Evolutionary conservation across 2,888 invertebrate genomes (phyloP), one percentile per base, ranked within the genome.

Genomic region (Drosophila pegasa): DNA sequence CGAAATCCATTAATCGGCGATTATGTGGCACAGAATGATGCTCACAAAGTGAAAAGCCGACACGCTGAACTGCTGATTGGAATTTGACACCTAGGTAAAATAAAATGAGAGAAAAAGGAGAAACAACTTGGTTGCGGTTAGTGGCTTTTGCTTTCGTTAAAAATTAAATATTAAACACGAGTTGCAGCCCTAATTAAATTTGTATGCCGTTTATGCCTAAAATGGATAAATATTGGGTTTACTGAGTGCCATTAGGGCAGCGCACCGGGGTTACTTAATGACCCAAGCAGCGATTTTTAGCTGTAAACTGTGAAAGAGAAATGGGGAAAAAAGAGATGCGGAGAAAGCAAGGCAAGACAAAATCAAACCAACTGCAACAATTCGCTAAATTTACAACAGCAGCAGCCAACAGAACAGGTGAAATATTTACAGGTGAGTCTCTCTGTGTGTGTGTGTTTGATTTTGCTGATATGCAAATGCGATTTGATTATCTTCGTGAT

Each of bases 251-350:
- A 56, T 54, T 43, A 47, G 37, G 66, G 58, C 25, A 51, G 47
- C 45, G 70, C 52, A 68, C 64, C 62, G 63, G 80, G 80, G 85
- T 81, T 86, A 87, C 75, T 86, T 86, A 86, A 86, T 88, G 85
- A 88, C 85, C 88, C 85, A 67, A 66, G 71, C 71, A 69, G n/a
- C 33, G 61, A 68, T 48, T 68, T 72, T 75, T 82, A 85, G 74
- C 74, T 71, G 68, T 65, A 76, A 83, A 80, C 83, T 88, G 83
- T 79, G 87, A 86, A 84, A 88, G 83, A 82, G 87, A 87, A 81
- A 87, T 86, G 71, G 6, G 27, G 12, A 38, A 18, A 41, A 73
- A 69, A 81, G 80, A 83, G 79, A 82, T 79, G 83, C 66, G 88
- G 83, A 88, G 83, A 84, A 84, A 84, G 83, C 83, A 84, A 58